Evolutionary conservation across 2,113 vertebrate genomes (phyloP), one percentile per base, ranked within the genome.

Genomic region (Stigmatopora nigra): DNA sequence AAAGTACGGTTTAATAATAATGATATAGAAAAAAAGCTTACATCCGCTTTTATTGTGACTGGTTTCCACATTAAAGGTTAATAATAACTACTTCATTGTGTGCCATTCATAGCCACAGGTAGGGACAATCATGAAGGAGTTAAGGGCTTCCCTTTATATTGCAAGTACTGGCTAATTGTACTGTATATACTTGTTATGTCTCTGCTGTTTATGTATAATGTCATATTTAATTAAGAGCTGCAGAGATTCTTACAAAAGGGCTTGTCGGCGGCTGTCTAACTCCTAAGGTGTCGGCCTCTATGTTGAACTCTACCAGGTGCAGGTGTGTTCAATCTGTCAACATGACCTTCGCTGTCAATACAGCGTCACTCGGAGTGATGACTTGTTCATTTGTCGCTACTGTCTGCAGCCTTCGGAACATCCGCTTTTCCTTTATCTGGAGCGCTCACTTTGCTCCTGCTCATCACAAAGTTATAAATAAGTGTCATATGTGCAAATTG

Each of bases 271-370:
- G 60, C 71, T 52, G 14, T 53, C 17, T 63, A 10, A 5, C 58
- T 36, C 58, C 65, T 38, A 65, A 11, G 22, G 41, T 45, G 56
- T 38, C 52, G 60, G 20, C 44, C 62, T 31, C 53, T 2, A 8
- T 0, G 67, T 61, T 60, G 46, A 68, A 73, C 46, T 51, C 38
- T 47, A 57, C 12, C 48, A 12, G 70, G 60, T 41, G 69, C 61
- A 74, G 75, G 68, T 76, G 51, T 53, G 74, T 46, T 65, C 70
- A 6, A 64, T 73, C 78, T 75, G 69, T 72, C 83, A 67, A 35
- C 62, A 7, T 70, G 69, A 82, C 82, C 83, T 79, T 73, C 71
- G 7, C 77, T 83, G 82, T 83, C 80, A 73, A 68, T 70, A 72
- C 67, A 25, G 14, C 63, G 35, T 73, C 70, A 67, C 58, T 68